Conservation (phyloP, 1,140 invertebrate species). For the Neomicropteryx cornuta region DNA sequence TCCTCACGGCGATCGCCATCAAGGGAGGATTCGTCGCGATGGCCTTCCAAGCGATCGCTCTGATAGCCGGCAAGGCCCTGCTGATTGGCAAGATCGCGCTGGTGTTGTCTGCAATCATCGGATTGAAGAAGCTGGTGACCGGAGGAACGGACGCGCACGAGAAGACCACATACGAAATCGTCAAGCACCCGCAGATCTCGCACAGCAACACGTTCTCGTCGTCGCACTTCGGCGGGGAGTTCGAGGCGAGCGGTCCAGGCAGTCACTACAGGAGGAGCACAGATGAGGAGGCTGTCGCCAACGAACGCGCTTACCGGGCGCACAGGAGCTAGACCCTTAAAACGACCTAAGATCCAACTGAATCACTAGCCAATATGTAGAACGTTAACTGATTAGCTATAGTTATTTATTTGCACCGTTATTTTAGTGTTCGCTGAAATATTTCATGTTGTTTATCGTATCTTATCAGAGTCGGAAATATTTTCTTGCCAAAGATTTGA, state of each 20-base stretch:
- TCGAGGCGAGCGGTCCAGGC: slow-evolving; percentile 39
- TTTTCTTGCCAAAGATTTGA: no score
- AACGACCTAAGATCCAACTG: slow-evolving; percentile 1
- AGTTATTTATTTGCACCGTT: no score
- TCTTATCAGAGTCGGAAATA: no score
- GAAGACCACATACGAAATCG: slow-evolving; percentile 74
- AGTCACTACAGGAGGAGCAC: slow-evolving; percentile 51
- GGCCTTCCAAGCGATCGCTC: slow-evolving; percentile 60
- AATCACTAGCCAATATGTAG: neutral
- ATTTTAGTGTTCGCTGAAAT: no score
- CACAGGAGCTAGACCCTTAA: slow-evolving; percentile 22
- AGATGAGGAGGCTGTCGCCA: slow-evolving; percentile 43
- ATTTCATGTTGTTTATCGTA: no score
- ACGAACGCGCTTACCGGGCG: slow-evolving; percentile 45
- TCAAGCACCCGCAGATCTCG: slow-evolving; percentile 71
- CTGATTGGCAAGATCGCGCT: slow-evolving; percentile 65
- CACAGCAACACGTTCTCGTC: slow-evolving; percentile 65
- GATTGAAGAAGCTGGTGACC: slow-evolving; percentile 61
- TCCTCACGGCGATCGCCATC: slow-evolving; percentile 50
- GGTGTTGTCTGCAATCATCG: slow-evolving; percentile 60
- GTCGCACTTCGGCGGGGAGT: slow-evolving; percentile 56
- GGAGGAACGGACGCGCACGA: slow-evolving; percentile 49
- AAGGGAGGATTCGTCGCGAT: slow-evolving; percentile 61
- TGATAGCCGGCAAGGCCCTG: slow-evolving; percentile 60
- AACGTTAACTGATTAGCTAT: no score